Evolutionary conservation across 2,888 invertebrate species (phyloP), one percentile per base, ranked within the genome.

Genomic region (Anarsia innoxiella): DNA sequence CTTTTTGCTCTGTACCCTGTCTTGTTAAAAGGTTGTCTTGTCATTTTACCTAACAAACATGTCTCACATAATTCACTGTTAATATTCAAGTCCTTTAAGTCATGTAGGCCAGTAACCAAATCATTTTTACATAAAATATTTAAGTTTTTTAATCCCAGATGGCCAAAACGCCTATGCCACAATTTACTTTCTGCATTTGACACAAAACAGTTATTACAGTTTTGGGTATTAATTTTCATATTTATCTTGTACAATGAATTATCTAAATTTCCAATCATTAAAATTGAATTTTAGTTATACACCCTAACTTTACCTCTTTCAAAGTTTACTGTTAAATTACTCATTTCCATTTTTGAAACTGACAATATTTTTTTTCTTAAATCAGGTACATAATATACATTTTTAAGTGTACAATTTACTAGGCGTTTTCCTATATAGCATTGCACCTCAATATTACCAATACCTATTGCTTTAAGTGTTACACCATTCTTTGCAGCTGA

Each of bases 291-390:
- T 9, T 32, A 9, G 27, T 31, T 35, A 38, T 36, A 36, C 15
- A 45, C 25, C 33, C 31, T 40, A 1, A 42, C 42, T 8, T 34
- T 28, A 1, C 37, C 42, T 6, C 32, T 12, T 8, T 2, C 15
- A 37, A 45, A 45, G 3, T 26, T 15, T 9, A 42, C 37, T 3
- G n/a, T 35, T 1, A 16, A 37, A 12, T 33, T 32, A 6, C 6
- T 14, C 19, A 9, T 37, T 14, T 43, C 39, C 27, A 39, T 39
- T 23, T 41, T 41, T 2, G 41, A 45, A 1, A 45, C 45, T 16
- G 39, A 39, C 8, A 39, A 15, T 25, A 39, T 25, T 16, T 39
- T 39, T 35, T 38, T 32, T 14, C 33, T 38, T n/a, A 39, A 16
- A 4, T 39, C 39, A 2, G 34, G 34, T 10, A 39, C 35, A 39